These are phyloP conservation scores for Sarcophaga subvicina DNA, from an alignment of 2,888 invertebrate species.

Conservation along the genomic window DNA sequence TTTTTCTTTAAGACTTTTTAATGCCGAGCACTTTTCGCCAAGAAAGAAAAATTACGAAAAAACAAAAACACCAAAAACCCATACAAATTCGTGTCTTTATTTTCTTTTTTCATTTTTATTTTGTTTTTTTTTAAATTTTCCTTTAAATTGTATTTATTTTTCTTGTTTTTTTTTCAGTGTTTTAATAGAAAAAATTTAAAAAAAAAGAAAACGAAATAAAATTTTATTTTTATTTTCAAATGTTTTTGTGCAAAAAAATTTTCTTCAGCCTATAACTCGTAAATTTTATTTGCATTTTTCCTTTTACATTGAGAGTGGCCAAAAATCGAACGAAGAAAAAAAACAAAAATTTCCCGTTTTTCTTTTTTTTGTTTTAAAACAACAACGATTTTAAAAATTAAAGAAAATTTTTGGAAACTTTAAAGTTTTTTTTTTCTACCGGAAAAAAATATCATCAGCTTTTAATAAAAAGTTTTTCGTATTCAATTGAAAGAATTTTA, in stretches of 20 bases:
- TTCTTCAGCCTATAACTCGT: constrained; percentile 21
- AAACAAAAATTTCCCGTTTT: constrained; percentile 11
- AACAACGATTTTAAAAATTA: constrained; percentile 15
- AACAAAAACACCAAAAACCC: no score
- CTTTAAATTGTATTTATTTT: background rate
- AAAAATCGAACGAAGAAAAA: constrained; percentile 10
- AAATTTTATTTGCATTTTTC: constrained; percentile 14
- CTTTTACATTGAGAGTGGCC: constrained; percentile 28
- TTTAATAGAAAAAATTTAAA: constrained; percentile 23
- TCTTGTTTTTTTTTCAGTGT: constrained; percentile 36
- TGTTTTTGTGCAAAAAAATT: constrained; percentile 39
- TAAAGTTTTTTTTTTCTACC: background rate
- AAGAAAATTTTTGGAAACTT: background rate
- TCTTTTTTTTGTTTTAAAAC: background rate
- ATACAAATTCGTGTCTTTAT: constrained; percentile 13
- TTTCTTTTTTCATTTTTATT: background rate
- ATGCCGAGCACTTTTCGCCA: no score
- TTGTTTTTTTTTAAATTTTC: background rate
- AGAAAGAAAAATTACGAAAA: no score
- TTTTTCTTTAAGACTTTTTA: no score
- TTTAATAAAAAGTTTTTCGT: constrained; percentile 16
- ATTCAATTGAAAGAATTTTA: constrained; percentile 12
- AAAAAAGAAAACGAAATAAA: background rate
- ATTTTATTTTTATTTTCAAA: background rate
- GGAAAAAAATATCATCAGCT: background rate